These are phyloP conservation scores for Dasysyrphus albostriatus DNA, from an alignment of 2,888 invertebrate species.

Conservation along the genomic window DNA sequence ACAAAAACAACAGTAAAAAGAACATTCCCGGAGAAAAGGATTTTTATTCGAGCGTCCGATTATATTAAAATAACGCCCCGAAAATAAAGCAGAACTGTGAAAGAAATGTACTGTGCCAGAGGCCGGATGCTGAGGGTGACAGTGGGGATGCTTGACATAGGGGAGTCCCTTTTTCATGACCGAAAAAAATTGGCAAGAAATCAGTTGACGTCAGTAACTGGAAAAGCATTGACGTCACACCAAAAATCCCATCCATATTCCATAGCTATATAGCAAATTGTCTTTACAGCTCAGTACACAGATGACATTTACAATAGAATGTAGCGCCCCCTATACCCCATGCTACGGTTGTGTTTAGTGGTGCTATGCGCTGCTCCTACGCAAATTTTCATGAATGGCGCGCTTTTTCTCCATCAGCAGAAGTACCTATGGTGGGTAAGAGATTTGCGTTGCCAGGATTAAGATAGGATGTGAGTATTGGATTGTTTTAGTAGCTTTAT, in stretches of 20 bases:
- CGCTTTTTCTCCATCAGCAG: constrained; percentile 66
- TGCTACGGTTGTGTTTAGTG: background rate
- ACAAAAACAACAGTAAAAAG: constrained; percentile 44
- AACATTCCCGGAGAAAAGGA: constrained; percentile 53
- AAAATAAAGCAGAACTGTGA: constrained; percentile 50
- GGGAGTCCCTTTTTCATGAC: constrained; percentile 40
- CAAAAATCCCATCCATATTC: constrained; percentile 11
- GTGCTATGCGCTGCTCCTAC: constrained; percentile 70
- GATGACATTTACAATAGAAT: constrained; percentile 72
- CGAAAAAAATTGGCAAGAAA: constrained; percentile 63
- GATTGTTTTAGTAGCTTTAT: constrained; percentile 55
- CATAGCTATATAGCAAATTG: constrained; percentile 10
- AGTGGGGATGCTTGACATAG: background rate
- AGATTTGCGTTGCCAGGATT: constrained; percentile 48
- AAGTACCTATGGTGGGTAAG: background rate
- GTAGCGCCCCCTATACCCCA: constrained; percentile 28
- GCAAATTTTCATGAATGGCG: constrained; percentile 77
- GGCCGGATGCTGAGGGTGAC: constrained; percentile 26
- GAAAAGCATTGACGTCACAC: constrained; percentile 70
- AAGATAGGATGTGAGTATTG: constrained; percentile 40
- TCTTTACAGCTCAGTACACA: constrained; percentile 52
- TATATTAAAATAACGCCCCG: constrained; percentile 63
- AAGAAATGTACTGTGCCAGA: constrained; percentile 38
- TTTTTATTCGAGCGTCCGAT: constrained; percentile 57
- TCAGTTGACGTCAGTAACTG: constrained; percentile 72